These are phyloP conservation scores for Sesia bembeciformis DNA, from an alignment of 2,888 invertebrate genomes.

Conservation along the genomic window DNA sequence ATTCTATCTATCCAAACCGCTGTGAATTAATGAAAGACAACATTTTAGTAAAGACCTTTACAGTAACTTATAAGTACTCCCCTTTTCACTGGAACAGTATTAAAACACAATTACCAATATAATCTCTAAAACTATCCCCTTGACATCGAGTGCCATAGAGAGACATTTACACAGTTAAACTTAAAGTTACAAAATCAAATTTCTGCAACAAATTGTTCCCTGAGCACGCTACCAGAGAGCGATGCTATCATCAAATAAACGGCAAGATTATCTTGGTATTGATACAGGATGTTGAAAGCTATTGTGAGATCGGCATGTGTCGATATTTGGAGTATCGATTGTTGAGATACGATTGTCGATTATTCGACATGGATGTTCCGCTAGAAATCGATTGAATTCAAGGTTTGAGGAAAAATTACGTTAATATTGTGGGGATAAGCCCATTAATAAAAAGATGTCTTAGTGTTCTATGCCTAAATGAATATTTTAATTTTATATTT, in stretches of 20 bases:
- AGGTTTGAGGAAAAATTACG: no score
- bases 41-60: neutral
- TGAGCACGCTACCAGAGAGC: no score
- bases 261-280: slow-evolving; percentile 15
- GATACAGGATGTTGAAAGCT: slow-evolving; percentile 48
- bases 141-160: slow-evolving; percentile 54
- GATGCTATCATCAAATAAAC: slow-evolving; percentile 4
- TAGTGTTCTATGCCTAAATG: no score
- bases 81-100: slow-evolving; percentile 42
- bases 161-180: slow-evolving; percentile 17
- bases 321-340: slow-evolving; percentile 30
- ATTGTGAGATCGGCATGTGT: slow-evolving; percentile 58
- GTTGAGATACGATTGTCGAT: slow-evolving; percentile 22
- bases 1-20: no score
- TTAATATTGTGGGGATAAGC: no score
- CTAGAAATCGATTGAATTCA: no score
- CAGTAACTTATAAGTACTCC: slow-evolving; percentile 11
- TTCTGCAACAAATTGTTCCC: no score
- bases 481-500: no score
- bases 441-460: no score
- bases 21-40: no score
- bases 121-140: slow-evolving; percentile 56
- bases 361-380: neutral
- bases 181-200: slow-evolving; percentile 2
- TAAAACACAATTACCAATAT: slow-evolving; percentile 59